phyloP scores from a whole-genome alignment of 1,140 invertebrate genomes.

The Cotesia glomerata region DNA sequence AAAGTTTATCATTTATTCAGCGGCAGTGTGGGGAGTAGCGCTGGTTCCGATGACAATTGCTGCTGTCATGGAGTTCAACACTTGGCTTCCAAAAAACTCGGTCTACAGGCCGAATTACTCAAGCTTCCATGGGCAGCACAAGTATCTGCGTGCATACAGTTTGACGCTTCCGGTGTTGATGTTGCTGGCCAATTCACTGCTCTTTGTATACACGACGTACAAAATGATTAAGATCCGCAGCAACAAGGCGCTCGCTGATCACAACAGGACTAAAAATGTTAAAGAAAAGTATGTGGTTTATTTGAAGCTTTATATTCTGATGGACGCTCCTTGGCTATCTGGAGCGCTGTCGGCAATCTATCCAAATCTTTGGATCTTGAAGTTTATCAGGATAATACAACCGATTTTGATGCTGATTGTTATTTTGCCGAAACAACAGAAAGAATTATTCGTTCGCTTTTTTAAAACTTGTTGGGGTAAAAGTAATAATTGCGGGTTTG shows the following conservation, averaged over 20 bases:
- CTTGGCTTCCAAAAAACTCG: too few relatives aligned
- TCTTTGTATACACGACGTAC: conserved; percentile 47
- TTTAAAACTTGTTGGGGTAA: too few relatives aligned
- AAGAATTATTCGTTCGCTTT: too few relatives aligned
- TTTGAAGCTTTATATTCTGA: conserved; percentile 46
- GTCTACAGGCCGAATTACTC: too few relatives aligned
- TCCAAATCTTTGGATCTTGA: conserved; percentile 43
- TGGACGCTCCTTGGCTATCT: conserved; percentile 54
- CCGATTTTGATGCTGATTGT: conserved; percentile 48
- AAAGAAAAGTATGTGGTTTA: conserved; percentile 48
- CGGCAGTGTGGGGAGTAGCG: too few relatives aligned
- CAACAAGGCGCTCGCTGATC: conserved; percentile 44
- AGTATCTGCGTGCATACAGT: conserved; percentile 46
- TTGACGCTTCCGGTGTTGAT: conserved; percentile 45
- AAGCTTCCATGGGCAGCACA: conserved; percentile 35
- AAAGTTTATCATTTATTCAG: too few relatives aligned
- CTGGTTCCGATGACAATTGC: too few relatives aligned
- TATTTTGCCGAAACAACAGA: conserved; percentile 21
- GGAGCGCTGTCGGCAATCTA: conserved; percentile 44
- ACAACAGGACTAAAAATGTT: conserved; percentile 37
- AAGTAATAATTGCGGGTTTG: too few relatives aligned
- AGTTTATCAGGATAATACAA: conserved; percentile 45
- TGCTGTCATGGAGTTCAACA: too few relatives aligned
- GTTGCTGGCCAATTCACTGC: conserved; percentile 45
- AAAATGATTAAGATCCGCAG: conserved; percentile 44